Evolutionary conservation across 2,888 invertebrate species (phyloP).

Genomic region (Aquatica leii): DNA sequence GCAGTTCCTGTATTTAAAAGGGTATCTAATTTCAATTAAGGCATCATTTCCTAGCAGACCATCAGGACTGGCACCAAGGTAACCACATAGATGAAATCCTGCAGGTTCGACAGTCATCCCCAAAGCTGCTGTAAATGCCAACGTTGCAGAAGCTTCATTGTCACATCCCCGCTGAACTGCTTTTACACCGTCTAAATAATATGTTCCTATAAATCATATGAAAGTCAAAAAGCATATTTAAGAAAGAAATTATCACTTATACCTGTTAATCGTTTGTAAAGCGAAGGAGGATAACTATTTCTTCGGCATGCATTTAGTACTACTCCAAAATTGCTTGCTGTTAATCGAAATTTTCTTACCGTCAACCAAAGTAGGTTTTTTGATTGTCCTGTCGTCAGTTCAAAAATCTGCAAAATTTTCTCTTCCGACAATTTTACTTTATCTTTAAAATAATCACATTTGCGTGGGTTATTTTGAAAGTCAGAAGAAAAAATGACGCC

Average conservation of each 20-base stretch:
- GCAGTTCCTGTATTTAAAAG: conserved; percentile 13
- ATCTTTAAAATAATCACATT: background rate
- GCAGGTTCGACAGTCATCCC: background rate
- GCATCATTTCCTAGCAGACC: conserved; percentile 14
- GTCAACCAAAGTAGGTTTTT: conserved; percentile 9
- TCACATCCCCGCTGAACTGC: background rate
- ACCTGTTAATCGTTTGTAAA: conserved; percentile 14
- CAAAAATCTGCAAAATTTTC: background rate
- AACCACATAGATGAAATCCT: conserved; percentile 22
- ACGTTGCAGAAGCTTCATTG: background rate
- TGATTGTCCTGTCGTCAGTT: conserved; percentile 7
- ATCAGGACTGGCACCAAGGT: conserved; percentile 22
- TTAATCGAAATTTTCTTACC: background rate
- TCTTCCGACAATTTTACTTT: background rate
- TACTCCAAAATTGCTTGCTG: conserved; percentile 6
- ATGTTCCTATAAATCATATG: background rate
- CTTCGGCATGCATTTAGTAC: background rate
- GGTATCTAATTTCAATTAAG: conserved; percentile 27
- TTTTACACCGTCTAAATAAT: conserved; percentile 6
- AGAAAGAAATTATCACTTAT: background rate
- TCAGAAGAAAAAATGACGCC: background rate
- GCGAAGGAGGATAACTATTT: conserved; percentile 9
- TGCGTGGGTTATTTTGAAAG: conserved; percentile 1
- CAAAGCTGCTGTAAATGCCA: background rate
- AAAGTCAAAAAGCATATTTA: conserved; percentile 2